Conservation (phyloP, 2,797 vertebrate genomes). For the Microchirus variegatus region DNA sequence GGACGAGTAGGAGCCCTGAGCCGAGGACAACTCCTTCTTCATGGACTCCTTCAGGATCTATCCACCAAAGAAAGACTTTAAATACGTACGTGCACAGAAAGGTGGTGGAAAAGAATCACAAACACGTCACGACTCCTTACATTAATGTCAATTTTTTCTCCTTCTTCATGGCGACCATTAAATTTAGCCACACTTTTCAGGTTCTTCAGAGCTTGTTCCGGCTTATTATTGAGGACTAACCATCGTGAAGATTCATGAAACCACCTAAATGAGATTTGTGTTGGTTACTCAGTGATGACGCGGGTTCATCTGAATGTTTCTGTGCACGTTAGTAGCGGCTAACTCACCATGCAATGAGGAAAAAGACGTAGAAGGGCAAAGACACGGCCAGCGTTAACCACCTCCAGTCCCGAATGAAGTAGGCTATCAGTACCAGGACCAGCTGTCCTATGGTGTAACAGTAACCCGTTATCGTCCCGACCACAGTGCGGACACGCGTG, state of each 20-base stretch:
- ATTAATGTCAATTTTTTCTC: conserved; percentile 75
- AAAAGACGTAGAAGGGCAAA: conserved; percentile 79
- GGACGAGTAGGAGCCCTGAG: conserved; percentile 66
- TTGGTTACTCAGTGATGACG: conserved; percentile 5
- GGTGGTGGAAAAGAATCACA: conserved; percentile 1
- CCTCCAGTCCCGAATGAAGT: conserved; percentile 82
- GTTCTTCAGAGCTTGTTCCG: conserved; percentile 80
- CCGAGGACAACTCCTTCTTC: conserved; percentile 82
- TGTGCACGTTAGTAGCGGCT: background rate
- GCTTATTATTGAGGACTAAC: conserved; percentile 82
- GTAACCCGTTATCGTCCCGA: conserved; percentile 75
- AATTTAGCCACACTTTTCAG: conserved; percentile 81
- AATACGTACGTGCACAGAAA: background rate
- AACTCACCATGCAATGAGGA: conserved; percentile 82
- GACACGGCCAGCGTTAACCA: conserved; percentile 82
- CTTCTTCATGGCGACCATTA: conserved; percentile 77
- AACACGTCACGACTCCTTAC: conserved; percentile 44
- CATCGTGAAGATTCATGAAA: conserved; percentile 89
- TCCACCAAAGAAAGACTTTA: background rate
- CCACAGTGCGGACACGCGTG: conserved; percentile 72
- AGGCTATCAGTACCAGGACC: conserved; percentile 77
- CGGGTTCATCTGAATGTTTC: background rate
- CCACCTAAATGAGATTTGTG: conserved; percentile 79
- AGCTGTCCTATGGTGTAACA: conserved; percentile 81
- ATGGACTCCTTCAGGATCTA: conserved; percentile 84